phyloP scores from a whole-genome alignment of 2,113 vertebrate genomes.

The Acrocephalus kingi region DNA sequence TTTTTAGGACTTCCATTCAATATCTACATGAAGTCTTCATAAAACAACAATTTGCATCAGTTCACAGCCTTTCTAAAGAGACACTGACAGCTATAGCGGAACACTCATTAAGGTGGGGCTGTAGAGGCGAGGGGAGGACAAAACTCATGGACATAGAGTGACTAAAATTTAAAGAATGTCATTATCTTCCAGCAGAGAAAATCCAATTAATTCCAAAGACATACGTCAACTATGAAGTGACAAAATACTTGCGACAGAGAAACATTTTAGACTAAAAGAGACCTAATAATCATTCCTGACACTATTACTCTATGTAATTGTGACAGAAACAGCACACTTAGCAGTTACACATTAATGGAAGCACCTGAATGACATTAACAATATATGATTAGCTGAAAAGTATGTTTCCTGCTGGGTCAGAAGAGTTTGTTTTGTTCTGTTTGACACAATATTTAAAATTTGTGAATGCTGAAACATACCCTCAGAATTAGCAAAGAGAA shows the following conservation, averaged over 20 bases:
- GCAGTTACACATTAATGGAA: conserved; percentile 41
- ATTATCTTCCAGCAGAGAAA: neutral
- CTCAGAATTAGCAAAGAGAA: neutral
- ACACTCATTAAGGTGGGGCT: neutral
- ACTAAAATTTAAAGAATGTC: neutral
- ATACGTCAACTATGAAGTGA: neutral
- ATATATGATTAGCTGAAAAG: conserved; percentile 38
- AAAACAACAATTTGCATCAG: neutral
- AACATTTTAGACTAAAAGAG: conserved; percentile 33
- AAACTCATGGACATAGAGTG: neutral
- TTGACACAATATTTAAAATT: conserved; percentile 35
- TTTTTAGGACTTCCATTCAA: neutral
- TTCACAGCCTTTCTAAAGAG: neutral
- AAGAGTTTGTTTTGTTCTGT: conserved; percentile 43
- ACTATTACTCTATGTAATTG: neutral
- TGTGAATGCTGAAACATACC: neutral
- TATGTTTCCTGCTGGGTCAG: conserved; percentile 1
- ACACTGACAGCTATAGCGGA: neutral
- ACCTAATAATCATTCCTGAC: neutral
- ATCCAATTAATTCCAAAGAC: neutral
- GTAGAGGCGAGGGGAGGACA: neutral
- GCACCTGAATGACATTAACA: conserved; percentile 39
- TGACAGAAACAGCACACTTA: conserved; percentile 18
- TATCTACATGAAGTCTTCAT: neutral
- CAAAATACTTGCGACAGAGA: neutral